Evolutionary conservation across 2,797 vertebrate genomes (phyloP).

Genomic region (Gephyroberyx darwinii): DNA sequence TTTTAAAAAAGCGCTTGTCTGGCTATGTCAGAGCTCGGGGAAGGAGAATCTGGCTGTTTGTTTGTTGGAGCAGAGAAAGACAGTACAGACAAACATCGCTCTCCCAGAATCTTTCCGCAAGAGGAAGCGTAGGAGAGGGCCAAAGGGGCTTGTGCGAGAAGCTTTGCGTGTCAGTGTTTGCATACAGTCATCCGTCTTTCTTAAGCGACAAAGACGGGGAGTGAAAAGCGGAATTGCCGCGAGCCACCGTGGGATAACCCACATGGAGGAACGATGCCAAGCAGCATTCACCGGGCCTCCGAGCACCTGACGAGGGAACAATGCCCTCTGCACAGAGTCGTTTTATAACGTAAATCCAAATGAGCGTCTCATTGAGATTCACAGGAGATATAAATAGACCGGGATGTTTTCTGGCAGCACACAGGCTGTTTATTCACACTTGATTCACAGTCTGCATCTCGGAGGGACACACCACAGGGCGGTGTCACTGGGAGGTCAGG

Average conservation of each 20-base stretch:
- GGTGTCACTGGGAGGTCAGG: conserved; percentile 44
- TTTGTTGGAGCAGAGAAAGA: conserved; percentile 37
- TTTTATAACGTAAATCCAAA: conserved; percentile 41
- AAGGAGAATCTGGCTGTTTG: conserved; percentile 26
- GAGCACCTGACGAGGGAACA: conserved; percentile 61
- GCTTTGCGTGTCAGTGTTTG: conserved; percentile 66
- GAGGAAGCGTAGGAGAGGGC: conserved; percentile 45
- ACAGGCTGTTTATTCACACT: conserved; percentile 59
- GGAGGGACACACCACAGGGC: conserved; percentile 9
- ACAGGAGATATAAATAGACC: conserved; percentile 49
- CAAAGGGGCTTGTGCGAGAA: conserved; percentile 49
- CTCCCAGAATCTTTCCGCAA: conserved; percentile 54
- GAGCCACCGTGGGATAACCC: conserved; percentile 57
- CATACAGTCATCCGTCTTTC: conserved; percentile 74
- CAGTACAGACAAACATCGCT: conserved; percentile 32
- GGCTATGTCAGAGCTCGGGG: conserved; percentile 16
- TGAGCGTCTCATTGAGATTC: conserved; percentile 61
- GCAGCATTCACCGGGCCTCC: conserved; percentile 37
- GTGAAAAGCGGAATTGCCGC: conserved; percentile 58
- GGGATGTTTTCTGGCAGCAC: conserved; percentile 52
- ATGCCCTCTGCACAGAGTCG: conserved; percentile 33
- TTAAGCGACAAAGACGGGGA: conserved; percentile 64
- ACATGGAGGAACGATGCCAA: conserved; percentile 44
- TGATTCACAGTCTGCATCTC: conserved; percentile 53
- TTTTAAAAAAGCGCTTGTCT: conserved; percentile 10